phyloP scores from a whole-genome alignment of 2,888 invertebrate species.

The Camponotus fellah region DNA sequence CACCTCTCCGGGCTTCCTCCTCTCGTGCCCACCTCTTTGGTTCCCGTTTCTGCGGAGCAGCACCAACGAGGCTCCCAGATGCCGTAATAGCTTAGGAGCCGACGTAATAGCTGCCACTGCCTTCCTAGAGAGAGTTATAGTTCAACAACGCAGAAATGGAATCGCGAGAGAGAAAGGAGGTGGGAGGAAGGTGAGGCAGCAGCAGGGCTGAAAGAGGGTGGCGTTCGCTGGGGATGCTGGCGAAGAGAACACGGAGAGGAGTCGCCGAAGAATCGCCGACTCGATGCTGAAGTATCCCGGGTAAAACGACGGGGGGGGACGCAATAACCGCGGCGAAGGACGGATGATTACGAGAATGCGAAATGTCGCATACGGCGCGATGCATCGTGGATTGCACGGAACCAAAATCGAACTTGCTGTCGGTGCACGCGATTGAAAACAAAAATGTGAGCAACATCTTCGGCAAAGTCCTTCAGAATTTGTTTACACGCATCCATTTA shows the following conservation, averaged over 20 bases:
- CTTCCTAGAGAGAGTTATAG: conserved; percentile 84
- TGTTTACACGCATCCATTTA: not conserved
- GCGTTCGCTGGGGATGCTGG: conserved; percentile 34
- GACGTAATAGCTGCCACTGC: conserved; percentile 84
- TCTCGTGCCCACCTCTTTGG: conserved; percentile 43
- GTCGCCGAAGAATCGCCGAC: conserved; percentile 56
- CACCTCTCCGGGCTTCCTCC: conserved; percentile 61
- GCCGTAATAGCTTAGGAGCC: conserved; percentile 85
- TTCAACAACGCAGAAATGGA: conserved; percentile 84
- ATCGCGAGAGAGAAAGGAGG: conserved; percentile 75
- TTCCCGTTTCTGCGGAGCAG: conserved; percentile 58
- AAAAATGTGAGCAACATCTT: not conserved
- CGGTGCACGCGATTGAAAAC: conserved; percentile 22
- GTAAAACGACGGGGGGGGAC: conserved; percentile 63
- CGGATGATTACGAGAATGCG: conserved; percentile 75
- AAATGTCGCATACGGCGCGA: conserved; percentile 71
- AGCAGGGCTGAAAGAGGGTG: conserved; percentile 44
- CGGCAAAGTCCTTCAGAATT: not conserved
- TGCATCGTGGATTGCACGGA: conserved; percentile 59
- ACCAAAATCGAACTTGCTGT: conserved; percentile 33
- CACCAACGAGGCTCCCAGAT: conserved; percentile 78
- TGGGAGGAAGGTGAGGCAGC: conserved; percentile 40
- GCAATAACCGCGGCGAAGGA: conserved; percentile 76
- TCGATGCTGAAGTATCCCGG: conserved; percentile 60
- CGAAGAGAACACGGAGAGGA: conserved; percentile 40